Percentiles rank a stretch among this genome's conserved stretches.
These are phyloP conservation scores for Catagonus wagneri DNA, from an alignment of 2,113 vertebrate species.

Conservation along the genomic window DNA sequence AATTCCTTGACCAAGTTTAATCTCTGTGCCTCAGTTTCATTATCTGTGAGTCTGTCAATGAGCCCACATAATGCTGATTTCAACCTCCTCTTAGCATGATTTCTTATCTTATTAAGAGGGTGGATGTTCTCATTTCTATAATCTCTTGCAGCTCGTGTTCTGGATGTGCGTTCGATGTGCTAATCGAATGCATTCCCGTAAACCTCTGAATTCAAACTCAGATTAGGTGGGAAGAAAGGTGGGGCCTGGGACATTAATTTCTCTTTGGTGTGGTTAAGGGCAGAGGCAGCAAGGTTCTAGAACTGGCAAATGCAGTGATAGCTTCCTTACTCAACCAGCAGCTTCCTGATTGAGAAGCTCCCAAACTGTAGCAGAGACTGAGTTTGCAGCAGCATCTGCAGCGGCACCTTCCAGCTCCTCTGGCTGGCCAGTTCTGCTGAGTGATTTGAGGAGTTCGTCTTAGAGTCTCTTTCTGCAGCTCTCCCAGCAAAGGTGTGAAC, in stretches of 20 bases:
- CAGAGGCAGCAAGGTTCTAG: not conserved
- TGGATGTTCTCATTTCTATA: slow-evolving; percentile 11
- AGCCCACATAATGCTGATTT: not conserved
- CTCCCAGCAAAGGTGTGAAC: not conserved
- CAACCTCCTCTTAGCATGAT: not conserved
- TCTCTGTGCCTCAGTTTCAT: not conserved
- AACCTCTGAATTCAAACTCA: not conserved
- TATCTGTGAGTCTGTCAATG: not conserved
- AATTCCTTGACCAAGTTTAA: not conserved
- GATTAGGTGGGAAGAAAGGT: not conserved
- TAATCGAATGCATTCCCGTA: not conserved
- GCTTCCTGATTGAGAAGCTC: not conserved
- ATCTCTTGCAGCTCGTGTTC: not conserved
- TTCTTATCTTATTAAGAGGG: not conserved
- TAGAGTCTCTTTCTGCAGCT: not conserved
- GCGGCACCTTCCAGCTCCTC: not conserved
- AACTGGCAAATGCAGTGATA: not conserved
- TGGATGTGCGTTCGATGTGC: not conserved
- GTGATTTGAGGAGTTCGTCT: not conserved
- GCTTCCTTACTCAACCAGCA: not conserved
- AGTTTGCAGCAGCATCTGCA: not conserved
- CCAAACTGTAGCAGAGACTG: not conserved
- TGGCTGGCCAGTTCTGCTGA: not conserved
- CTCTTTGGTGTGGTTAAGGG: not conserved
- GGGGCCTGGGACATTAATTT: not conserved